Conservation (phyloP, 1,140 invertebrate genomes). For the Thereuonema tuberculata region DNA sequence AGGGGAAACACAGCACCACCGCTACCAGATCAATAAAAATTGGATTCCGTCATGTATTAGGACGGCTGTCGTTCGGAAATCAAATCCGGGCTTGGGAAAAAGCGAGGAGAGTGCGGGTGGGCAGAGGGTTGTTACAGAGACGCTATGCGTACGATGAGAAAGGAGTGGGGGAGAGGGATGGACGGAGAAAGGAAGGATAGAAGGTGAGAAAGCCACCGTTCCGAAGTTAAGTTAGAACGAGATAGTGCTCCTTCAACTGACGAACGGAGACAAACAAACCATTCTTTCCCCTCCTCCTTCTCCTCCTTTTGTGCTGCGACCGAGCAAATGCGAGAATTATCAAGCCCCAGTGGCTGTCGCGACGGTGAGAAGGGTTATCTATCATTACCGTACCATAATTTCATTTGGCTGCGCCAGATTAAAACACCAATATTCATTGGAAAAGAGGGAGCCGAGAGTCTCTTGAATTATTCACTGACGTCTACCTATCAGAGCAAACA, state of each 20-base stretch:
- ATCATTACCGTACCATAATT: not conserved
- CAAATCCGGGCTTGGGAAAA: not conserved
- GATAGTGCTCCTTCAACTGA: too few relatives aligned
- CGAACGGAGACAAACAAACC: too few relatives aligned
- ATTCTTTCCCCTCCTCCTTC: too few relatives aligned
- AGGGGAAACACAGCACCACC: too few relatives aligned
- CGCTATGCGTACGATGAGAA: not conserved
- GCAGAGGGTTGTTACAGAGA: not conserved
- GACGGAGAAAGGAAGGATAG: not conserved
- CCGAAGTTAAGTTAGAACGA: too few relatives aligned
- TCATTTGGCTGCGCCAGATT: not conserved
- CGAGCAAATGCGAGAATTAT: not conserved
- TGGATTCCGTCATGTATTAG: conserved; percentile 8
- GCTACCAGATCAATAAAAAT: conserved; percentile 5
- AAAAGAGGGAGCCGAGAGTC: not conserved
- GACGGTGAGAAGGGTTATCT: not conserved
- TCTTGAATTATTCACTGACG: too few relatives aligned
- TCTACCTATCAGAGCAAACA: too few relatives aligned
- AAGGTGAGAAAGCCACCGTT: not conserved
- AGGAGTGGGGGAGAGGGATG: not conserved
- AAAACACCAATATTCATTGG: conserved; percentile 1
- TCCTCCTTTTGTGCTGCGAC: not conserved
- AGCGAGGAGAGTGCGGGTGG: not conserved
- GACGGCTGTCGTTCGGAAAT: conserved; percentile 5
- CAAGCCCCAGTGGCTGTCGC: not conserved